These are phyloP conservation scores for Percopsis transmontana DNA, from an alignment of 2,113 vertebrate species.

Conservation along the genomic window DNA sequence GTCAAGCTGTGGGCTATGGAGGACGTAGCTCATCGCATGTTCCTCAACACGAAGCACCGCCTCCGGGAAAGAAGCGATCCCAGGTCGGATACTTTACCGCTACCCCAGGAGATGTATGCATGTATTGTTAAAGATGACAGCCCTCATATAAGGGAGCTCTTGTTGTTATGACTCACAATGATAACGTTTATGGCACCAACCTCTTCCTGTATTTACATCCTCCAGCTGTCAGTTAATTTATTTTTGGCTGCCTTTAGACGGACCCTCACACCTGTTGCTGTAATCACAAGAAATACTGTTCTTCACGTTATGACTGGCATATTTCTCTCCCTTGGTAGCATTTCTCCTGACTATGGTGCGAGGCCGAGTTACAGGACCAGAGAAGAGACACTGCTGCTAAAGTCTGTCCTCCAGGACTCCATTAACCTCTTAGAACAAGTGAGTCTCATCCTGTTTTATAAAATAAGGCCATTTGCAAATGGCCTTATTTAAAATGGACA, in stretches of 20 bases:
- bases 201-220: too few species aligned
- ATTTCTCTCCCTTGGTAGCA: constrained; percentile 40
- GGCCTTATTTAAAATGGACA: too few species aligned
- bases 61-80: constrained; percentile 64
- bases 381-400: constrained; percentile 76
- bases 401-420: constrained; percentile 89
- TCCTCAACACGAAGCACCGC: constrained; percentile 76
- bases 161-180: constrained; percentile 33
- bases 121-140: constrained; percentile 7
- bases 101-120: too few species aligned
- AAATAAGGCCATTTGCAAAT: not conserved
- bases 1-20: constrained; percentile 94
- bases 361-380: constrained; percentile 31
- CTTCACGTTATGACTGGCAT: not conserved
- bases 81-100: constrained; percentile 57
- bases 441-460: constrained; percentile 19
- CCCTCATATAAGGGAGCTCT: constrained; percentile 23
- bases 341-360: constrained; percentile 54
- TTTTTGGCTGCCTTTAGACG: too few species aligned
- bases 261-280: too few species aligned
- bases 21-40: constrained; percentile 87
- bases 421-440: constrained; percentile 93
- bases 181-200: too few species aligned
- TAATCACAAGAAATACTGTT: not conserved
- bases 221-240: too few species aligned